Percentiles rank a stretch among this genome's conserved stretches.
phyloP scores from a whole-genome alignment of 2,113 vertebrate species.

The Butorides virescens region DNA sequence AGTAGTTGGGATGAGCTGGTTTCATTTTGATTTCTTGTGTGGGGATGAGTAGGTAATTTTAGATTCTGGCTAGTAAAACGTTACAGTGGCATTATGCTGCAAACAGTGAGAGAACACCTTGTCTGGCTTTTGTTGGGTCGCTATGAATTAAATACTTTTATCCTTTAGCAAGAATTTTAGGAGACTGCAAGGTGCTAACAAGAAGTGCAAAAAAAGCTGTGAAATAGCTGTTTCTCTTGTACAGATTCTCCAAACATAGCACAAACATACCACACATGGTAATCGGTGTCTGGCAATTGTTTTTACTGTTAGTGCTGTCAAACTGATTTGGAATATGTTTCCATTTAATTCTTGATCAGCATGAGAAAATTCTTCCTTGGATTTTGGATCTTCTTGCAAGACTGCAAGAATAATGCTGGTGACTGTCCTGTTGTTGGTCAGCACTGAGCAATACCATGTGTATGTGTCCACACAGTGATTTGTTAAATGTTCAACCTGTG shows the following conservation, averaged over 20 bases:
- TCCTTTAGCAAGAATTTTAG: not conserved
- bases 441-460: constrained; percentile 78
- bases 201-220: constrained; percentile 43
- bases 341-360: constrained; percentile 62
- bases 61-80: not conserved
- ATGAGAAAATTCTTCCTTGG: constrained; percentile 77
- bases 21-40: not conserved
- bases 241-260: not conserved
- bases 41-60: not conserved
- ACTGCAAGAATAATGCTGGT: constrained; percentile 77
- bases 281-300: constrained; percentile 15
- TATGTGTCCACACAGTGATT: constrained; percentile 71
- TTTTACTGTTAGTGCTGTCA: not conserved
- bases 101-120: not conserved
- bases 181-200: not conserved
- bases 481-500: not conserved
- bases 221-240: not conserved
- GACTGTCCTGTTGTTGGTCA: constrained; percentile 77
- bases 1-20: not conserved
- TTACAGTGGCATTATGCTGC: not conserved
- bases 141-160: not conserved
- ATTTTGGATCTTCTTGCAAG: constrained; percentile 80
- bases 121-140: not conserved
- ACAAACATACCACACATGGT: not conserved
- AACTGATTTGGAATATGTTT: not conserved